phyloP scores from a whole-genome alignment of 2,797 vertebrate genomes.

The Sebastiscus tertius region DNA sequence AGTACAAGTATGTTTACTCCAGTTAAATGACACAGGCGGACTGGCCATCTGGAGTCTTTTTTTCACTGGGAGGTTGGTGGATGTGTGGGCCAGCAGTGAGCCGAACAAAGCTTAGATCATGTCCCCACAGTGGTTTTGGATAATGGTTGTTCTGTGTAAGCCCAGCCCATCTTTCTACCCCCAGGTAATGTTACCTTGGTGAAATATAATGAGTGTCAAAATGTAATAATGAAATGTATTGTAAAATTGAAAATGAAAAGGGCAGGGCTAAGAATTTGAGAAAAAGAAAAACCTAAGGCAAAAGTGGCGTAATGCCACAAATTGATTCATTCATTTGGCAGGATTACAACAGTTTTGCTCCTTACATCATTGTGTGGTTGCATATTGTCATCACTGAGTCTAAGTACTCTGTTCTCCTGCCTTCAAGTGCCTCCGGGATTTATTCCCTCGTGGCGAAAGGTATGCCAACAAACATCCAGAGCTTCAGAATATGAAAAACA shows the following conservation, averaged over 20 bases:
- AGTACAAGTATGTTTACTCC: constrained; percentile 48
- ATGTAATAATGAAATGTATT: constrained; percentile 50
- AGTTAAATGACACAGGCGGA: constrained; percentile 48
- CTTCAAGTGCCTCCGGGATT: constrained; percentile 24
- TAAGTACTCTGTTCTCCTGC: constrained; percentile 16
- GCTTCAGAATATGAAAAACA: background rate
- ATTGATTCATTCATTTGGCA: constrained; percentile 46
- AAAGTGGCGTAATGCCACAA: background rate
- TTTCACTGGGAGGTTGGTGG: constrained; percentile 25
- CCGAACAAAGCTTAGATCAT: constrained; percentile 40
- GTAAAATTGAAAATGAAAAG: constrained; percentile 40
- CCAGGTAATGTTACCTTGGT: constrained; percentile 16
- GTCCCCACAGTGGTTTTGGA: constrained; percentile 14
- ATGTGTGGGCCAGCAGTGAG: constrained; percentile 43
- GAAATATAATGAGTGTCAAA: constrained; percentile 16
- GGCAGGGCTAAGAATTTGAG: background rate
- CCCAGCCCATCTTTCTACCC: background rate
- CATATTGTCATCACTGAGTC: background rate
- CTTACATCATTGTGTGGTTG: constrained; percentile 4
- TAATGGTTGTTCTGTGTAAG: constrained; percentile 1
- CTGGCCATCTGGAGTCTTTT: constrained; percentile 61
- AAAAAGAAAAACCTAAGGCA: background rate
- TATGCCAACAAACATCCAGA: constrained; percentile 1
- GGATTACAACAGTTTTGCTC: background rate
- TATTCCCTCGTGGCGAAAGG: constrained; percentile 5